phyloP scores from a whole-genome alignment of 2,113 vertebrate genomes.

The Arvicanthis niloticus region DNA sequence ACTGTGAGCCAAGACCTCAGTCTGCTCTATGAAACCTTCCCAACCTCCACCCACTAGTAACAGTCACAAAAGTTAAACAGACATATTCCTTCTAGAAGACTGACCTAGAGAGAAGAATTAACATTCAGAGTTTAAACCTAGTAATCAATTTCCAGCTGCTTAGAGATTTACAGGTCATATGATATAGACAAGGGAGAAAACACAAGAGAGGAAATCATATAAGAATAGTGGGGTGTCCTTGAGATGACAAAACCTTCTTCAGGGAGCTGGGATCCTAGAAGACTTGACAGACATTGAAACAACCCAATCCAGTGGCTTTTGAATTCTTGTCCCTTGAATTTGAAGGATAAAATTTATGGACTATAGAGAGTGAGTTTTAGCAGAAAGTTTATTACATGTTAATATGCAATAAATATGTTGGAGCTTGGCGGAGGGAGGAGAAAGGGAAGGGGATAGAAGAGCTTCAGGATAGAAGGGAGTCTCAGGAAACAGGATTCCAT shows the following conservation, averaged over 20 bases:
- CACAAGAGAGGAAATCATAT: not conserved
- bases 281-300: not conserved
- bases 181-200: not conserved
- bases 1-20: not conserved
- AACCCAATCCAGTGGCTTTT: not conserved
- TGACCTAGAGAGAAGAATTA: constrained; percentile 1
- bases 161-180: not conserved
- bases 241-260: not conserved
- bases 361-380: not conserved
- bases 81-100: constrained; percentile 41
- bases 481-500: not conserved
- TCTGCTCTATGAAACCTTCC: not conserved
- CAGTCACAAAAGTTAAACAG: not conserved
- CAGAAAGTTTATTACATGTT: not conserved
- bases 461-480: not conserved
- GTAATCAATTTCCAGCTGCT: constrained; percentile 1
- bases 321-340: not conserved
- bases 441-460: not conserved
- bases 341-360: not conserved
- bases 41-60: too few relatives aligned
- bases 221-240: not conserved
- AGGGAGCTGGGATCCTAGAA: not conserved
- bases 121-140: constrained; percentile 2
- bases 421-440: not conserved
- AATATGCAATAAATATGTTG: not conserved